Percentiles rank a stretch among this genome's conserved stretches.
Conservation (phyloP, 1,140 invertebrate genomes). For the Amyelois transitella region DNA sequence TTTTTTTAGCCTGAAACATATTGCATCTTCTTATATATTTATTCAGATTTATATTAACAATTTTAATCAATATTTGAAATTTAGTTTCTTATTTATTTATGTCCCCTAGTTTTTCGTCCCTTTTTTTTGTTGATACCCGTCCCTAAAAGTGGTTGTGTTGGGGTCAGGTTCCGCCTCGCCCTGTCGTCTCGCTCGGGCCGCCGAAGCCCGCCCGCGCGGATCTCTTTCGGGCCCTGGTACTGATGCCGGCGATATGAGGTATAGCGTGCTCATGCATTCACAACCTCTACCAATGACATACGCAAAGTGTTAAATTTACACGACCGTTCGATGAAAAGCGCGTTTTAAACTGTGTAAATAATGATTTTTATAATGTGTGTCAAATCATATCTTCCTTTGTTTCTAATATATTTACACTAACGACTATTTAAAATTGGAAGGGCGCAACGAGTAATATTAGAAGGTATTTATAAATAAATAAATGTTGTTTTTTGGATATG, state of each 20-base stretch:
- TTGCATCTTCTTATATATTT: too few relatives aligned
- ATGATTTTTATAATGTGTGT: too few relatives aligned
- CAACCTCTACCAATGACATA: slow-evolving; percentile 1
- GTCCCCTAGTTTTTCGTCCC: not conserved
- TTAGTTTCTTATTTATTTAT: not conserved
- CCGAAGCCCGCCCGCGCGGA: slow-evolving; percentile 53
- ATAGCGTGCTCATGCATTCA: not conserved
- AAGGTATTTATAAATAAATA: too few relatives aligned
- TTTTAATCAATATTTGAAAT: not conserved
- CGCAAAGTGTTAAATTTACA: not conserved
- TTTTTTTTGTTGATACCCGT: slow-evolving; percentile 1
- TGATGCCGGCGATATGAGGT: slow-evolving; percentile 27
- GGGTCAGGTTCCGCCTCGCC: slow-evolving; percentile 56
- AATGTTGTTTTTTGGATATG: too few relatives aligned
- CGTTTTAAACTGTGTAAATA: too few relatives aligned
- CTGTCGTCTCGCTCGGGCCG: slow-evolving; percentile 44
- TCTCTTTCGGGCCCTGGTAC: slow-evolving; percentile 72
- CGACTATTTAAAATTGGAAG: too few relatives aligned
- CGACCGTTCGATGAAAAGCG: too few relatives aligned
- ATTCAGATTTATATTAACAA: too few relatives aligned
- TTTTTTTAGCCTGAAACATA: too few relatives aligned
- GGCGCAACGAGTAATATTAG: too few relatives aligned
- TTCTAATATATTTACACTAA: too few relatives aligned
- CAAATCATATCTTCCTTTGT: too few relatives aligned
- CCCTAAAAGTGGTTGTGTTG: slow-evolving; percentile 10